phyloP scores from a whole-genome alignment of 1,140 invertebrate species.

The Venustaconcha ellipsiformis region DNA sequence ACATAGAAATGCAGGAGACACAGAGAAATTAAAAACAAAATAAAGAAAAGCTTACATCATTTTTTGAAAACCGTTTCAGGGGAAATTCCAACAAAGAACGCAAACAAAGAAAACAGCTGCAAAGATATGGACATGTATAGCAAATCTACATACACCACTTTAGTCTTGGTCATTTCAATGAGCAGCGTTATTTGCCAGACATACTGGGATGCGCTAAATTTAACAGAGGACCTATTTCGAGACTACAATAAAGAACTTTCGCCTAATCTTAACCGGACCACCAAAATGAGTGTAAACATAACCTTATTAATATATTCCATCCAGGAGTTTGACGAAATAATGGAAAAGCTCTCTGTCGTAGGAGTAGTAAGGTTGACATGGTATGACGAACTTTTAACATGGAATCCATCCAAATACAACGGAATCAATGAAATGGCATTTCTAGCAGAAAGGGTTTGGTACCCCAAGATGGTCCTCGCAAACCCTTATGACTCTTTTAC shows the following conservation, averaged over 20 bases:
- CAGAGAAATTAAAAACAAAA: too few relatives aligned
- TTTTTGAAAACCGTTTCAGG: too few relatives aligned
- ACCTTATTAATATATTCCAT: conserved; percentile 3
- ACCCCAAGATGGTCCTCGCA: conserved; percentile 3
- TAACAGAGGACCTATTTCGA: too few relatives aligned
- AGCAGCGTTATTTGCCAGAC: too few relatives aligned
- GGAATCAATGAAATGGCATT: background rate
- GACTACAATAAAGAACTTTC: conserved; percentile 2
- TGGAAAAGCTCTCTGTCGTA: conserved; percentile 13
- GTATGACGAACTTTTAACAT: conserved; percentile 14
- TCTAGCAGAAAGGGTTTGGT: conserved; percentile 9
- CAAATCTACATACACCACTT: too few relatives aligned
- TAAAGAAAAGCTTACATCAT: too few relatives aligned
- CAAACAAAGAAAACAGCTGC: too few relatives aligned
- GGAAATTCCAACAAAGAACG: too few relatives aligned
- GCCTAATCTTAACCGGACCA: conserved; percentile 5
- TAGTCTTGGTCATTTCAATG: too few relatives aligned
- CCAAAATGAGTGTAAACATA: background rate
- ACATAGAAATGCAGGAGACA: too few relatives aligned
- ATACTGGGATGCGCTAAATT: too few relatives aligned
- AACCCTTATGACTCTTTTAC: conserved; percentile 6
- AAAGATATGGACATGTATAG: too few relatives aligned
- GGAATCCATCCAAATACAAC: conserved; percentile 8
- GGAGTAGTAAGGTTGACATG: conserved; percentile 2
- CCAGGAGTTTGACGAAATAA: conserved; percentile 26